These are phyloP conservation scores for Drosophila macrospina DNA, from an alignment of 2,888 invertebrate genomes.

Conservation along the genomic window DNA sequence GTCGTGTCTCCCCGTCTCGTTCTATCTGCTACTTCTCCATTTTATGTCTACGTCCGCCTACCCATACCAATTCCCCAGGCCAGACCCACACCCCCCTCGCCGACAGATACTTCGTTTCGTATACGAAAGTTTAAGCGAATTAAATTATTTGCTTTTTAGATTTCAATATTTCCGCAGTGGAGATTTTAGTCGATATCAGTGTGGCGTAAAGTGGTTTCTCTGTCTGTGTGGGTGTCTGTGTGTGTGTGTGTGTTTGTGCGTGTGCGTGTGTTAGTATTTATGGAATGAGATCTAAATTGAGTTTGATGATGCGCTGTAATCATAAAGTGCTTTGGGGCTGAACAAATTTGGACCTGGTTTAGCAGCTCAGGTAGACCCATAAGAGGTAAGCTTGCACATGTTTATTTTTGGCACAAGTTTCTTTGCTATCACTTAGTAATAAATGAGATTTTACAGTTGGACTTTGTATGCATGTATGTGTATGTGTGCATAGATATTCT, in stretches of 20 bases:
- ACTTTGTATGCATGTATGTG: background rate
- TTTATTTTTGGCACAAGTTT: conserved; percentile 28
- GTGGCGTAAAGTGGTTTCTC: conserved; percentile 51
- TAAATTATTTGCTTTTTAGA: conserved; percentile 82
- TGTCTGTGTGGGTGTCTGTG: conserved; percentile 11
- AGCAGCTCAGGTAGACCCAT: conserved; percentile 45
- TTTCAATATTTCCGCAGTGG: conserved; percentile 82
- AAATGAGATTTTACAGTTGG: conserved; percentile 20
- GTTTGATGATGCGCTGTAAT: conserved; percentile 79
- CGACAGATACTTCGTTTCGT: conserved; percentile 9
- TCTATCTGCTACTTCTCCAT: conserved; percentile 15
- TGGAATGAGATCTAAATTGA: conserved; percentile 61
- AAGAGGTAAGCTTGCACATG: conserved; percentile 21
- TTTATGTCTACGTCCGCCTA: conserved; percentile 13
- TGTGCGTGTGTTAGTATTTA: conserved; percentile 5
- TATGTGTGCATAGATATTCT: too few relatives aligned
- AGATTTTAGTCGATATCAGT: conserved; percentile 75
- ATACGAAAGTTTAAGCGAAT: conserved; percentile 75
- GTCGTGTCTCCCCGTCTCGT: conserved; percentile 47
- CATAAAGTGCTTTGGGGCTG: conserved; percentile 73
- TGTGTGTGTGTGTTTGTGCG: conserved; percentile 2
- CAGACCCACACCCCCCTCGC: background rate
- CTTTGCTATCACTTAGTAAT: conserved; percentile 11
- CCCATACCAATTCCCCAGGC: background rate
- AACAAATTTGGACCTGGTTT: conserved; percentile 37